These are phyloP conservation scores for Platycheirus albimanus DNA, from an alignment of 2,888 invertebrate genomes.

Conservation along the genomic window DNA sequence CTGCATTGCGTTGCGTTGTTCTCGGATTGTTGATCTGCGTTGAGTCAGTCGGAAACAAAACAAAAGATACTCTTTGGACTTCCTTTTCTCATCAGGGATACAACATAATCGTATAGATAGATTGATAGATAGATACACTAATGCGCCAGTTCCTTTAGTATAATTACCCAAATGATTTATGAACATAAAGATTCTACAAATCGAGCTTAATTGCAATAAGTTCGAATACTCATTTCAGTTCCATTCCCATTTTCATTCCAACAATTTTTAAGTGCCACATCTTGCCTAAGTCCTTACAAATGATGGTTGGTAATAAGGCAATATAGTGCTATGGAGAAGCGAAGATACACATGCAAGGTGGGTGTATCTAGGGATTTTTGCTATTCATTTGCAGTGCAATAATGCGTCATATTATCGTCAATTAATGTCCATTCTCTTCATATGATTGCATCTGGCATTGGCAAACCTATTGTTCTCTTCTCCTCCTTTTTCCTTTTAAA, in stretches of 20 bases:
- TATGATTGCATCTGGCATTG: constrained; percentile 32
- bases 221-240: constrained; percentile 17
- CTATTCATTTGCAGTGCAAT: constrained; percentile 24
- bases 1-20: no score
- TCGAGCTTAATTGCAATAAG: constrained; percentile 29
- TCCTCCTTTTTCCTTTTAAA: neutral
- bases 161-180: constrained; percentile 49
- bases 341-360: constrained; percentile 4
- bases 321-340: neutral
- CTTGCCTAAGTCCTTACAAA: neutral
- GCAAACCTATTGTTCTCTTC: constrained; percentile 14
- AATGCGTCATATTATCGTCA: constrained; percentile 48
- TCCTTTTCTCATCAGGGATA: constrained; percentile 40
- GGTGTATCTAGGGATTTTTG: constrained; percentile 7
- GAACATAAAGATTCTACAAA: constrained; percentile 33
- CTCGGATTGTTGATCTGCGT: constrained; percentile 1
- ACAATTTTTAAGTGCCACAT: neutral
- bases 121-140: constrained; percentile 18
- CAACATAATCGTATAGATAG: neutral
- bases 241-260: neutral
- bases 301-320: no score
- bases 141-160: constrained; percentile 25
- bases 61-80: neutral
- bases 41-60: constrained; percentile 10
- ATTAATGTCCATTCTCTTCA: constrained; percentile 42